Percentiles rank a stretch among this genome's conserved stretches.
Conservation (phyloP, 2,888 invertebrate species). For the Brachypterus glaber region DNA sequence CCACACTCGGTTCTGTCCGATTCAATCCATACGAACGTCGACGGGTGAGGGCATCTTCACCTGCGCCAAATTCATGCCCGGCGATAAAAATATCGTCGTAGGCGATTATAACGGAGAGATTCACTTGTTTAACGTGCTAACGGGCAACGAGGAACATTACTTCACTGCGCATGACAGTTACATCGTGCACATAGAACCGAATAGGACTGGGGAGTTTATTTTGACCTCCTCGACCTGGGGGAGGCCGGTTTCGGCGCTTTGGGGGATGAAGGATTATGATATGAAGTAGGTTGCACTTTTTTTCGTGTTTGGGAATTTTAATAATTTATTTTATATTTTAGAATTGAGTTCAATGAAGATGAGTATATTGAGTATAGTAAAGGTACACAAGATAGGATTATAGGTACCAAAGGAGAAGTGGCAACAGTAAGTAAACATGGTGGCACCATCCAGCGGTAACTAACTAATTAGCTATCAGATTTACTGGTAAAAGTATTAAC, state of each 20-base stretch:
- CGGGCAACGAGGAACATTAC: conserved; percentile 69
- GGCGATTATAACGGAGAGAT: conserved; percentile 90
- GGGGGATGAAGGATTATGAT: conserved; percentile 60
- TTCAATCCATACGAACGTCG: conserved; percentile 59
- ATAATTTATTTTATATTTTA: conserved; percentile 13
- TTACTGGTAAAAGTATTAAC: too few species aligned
- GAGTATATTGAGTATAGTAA: conserved; percentile 91
- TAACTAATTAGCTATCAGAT: too few species aligned
- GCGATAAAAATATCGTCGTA: conserved; percentile 52
- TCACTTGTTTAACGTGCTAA: conserved; percentile 75
- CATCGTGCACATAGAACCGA: conserved; percentile 67
- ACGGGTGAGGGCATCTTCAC: conserved; percentile 69
- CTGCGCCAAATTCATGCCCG: conserved; percentile 43
- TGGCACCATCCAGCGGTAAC: too few species aligned
- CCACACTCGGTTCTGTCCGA: conserved; percentile 72
- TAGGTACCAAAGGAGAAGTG: conserved; percentile 78
- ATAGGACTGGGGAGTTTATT: conserved; percentile 65
- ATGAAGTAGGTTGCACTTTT: conserved; percentile 45
- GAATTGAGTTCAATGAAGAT: conserved; percentile 61
- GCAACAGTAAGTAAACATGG: conserved; percentile 63
- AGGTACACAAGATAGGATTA: conserved; percentile 69
- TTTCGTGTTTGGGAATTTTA: conserved; percentile 3
- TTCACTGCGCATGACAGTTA: conserved; percentile 80
- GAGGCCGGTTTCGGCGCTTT: conserved; percentile 70
- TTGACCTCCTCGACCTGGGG: conserved; percentile 82